Evolutionary conservation across 2,797 vertebrate genomes (phyloP).

Genomic region (Anguilla marmorata): DNA sequence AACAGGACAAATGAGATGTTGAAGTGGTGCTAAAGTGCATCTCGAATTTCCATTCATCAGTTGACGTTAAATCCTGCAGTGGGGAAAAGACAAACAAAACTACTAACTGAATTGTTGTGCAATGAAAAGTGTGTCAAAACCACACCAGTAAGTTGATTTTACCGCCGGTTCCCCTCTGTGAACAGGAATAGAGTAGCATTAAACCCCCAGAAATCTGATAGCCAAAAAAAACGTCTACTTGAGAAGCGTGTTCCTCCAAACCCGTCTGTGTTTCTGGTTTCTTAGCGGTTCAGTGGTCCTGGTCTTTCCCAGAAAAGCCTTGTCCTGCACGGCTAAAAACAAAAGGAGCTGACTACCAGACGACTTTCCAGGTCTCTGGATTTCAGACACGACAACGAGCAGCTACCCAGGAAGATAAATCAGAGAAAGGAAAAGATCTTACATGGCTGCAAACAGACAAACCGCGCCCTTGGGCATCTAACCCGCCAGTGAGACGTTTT

Average conservation of each 20-base stretch:
- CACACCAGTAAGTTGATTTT: neutral
- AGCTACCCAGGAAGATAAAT: neutral
- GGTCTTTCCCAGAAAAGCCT: neutral
- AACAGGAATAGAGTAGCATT: neutral
- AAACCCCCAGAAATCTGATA: neutral
- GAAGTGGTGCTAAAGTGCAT: neutral
- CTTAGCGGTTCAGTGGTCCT: neutral
- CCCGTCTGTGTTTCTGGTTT: neutral
- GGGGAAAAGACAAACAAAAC: neutral
- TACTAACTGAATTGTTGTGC: neutral
- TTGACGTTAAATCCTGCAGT: neutral
- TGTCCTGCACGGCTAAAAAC: neutral
- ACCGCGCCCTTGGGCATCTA: neutral
- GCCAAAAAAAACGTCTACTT: neutral
- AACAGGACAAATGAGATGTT: neutral
- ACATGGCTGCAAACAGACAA: neutral
- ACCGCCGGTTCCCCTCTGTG: neutral
- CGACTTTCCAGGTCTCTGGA: conserved; percentile 2
- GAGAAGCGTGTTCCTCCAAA: neutral
- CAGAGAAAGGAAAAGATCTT: neutral
- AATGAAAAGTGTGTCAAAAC: too few relatives aligned
- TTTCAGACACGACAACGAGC: conserved; percentile 10
- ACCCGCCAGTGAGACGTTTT: neutral
- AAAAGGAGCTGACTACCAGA: neutral
- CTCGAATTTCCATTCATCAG: neutral